Base-by-base conservation (phyloP, 2,888 invertebrate species). In the Acanthosepion esculentum region DNA sequence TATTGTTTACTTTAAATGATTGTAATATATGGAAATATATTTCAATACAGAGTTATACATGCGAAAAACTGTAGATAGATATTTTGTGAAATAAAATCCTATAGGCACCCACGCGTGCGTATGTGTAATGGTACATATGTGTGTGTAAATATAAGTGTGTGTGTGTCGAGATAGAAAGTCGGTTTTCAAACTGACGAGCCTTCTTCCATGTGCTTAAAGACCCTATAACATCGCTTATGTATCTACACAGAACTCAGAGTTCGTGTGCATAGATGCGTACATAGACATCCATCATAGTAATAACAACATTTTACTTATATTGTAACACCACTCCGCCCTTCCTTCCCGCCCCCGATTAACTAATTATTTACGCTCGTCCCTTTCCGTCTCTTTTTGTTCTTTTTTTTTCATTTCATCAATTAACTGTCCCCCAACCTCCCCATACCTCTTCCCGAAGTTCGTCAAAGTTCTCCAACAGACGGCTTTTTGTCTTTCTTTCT, bases 311-410 rank as follows among this genome's bases (percentile, higher is more conserved):
- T 78, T 78, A 78, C 78, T 78, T 78, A 78, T 78, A 78, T 4
- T 78, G 78, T 78, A 78, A 78, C 78, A 33, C 78, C 78, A 78
- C 78, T 33, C 78, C 78, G 78, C 78, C 78, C n/a, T n/a, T 78
- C 78, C n/a, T 33, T 78, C 33, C 78, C 78, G n/a, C 78, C 78
- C n/a, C 78, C 78, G 78, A 78, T 78, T 78, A 78, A 78, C 78
- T 78, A 78, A 78, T 78, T 78, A 78, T 78, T 78, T 78, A 78
- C 78, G 78, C 78, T 78, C 78, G 78, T 78, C 33, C 78, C 78
- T n/a, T n/a, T n/a, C 78, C n/a, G 12, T 33, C 78, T 33, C 33
- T n/a, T n/a, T 78, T n/a, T 78, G n/a, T 33, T 78, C 33, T 59
- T 78, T 78, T 78, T 33, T 78, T 64, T 64, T 64, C 64, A n/a